phyloP scores from a whole-genome alignment of 2,888 invertebrate genomes.

The Atethmia centrago region DNA sequence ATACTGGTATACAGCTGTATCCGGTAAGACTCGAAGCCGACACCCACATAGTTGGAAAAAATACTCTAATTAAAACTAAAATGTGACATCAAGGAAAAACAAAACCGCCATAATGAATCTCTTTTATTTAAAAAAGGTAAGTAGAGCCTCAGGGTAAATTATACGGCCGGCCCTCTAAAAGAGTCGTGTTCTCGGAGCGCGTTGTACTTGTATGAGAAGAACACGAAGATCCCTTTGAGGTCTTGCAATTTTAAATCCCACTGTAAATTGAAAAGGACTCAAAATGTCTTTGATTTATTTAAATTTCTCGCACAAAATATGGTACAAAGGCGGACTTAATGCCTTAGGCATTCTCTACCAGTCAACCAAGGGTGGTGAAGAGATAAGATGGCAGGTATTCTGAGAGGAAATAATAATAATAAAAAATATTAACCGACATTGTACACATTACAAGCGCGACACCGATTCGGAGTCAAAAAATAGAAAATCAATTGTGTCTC shows the following conservation, averaged over 20 bases:
- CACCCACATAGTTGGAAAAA: neutral
- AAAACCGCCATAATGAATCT: conserved; percentile 5
- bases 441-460: too few relatives aligned
- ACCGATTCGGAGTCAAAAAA: too few relatives aligned
- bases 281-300: conserved; percentile 7
- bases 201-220: conserved; percentile 11
- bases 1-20: too few relatives aligned
- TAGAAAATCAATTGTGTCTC: too few relatives aligned
- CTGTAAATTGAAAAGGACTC: conserved; percentile 14
- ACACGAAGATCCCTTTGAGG: conserved; percentile 45
- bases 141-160: conserved; percentile 38
- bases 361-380: too few relatives aligned
- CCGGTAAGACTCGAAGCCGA: too few relatives aligned
- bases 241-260: conserved; percentile 32
- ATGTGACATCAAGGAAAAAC: conserved; percentile 8
- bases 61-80: conserved; percentile 30
- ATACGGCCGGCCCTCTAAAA: conserved; percentile 21
- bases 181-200: conserved; percentile 12
- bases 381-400: too few relatives aligned
- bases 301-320: too few relatives aligned
- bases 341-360: too few relatives aligned
- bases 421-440: too few relatives aligned
- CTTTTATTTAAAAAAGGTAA: conserved; percentile 39
- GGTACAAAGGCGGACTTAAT: too few relatives aligned
- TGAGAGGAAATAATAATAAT: too few relatives aligned